These are phyloP conservation scores for Microcaecilia unicolor DNA, from an alignment of 2,797 vertebrate genomes.

Conservation along the genomic window DNA sequence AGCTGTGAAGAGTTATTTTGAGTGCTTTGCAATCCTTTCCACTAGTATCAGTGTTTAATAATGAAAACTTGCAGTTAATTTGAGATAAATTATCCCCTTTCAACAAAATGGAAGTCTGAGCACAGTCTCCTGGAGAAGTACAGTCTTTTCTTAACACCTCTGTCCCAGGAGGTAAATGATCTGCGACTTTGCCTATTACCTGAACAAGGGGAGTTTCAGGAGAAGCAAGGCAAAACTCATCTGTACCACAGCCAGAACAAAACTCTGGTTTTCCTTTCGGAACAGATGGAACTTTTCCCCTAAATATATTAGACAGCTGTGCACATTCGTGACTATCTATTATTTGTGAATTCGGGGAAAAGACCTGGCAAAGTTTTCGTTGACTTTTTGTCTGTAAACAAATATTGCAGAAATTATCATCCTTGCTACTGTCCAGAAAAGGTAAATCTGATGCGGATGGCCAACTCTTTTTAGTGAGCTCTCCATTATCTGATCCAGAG, in stretches of 20 bases:
- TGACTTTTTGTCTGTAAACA: constrained; percentile 14
- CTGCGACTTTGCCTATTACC: constrained; percentile 9
- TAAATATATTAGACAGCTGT: constrained; percentile 25
- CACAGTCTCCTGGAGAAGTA: constrained; percentile 13
- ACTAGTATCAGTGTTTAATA: constrained; percentile 20
- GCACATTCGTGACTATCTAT: constrained; percentile 7
- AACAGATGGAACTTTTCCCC: constrained; percentile 7
- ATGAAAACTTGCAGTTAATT: constrained; percentile 21
- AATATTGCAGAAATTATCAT: constrained; percentile 9
- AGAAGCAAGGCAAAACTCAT: constrained; percentile 24
- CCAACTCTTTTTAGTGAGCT: constrained; percentile 20
- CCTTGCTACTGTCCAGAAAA: constrained; percentile 24
- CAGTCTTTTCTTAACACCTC: constrained; percentile 23
- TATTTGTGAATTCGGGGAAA: constrained; percentile 16
- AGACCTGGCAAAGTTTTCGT: constrained; percentile 14
- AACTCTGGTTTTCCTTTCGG: constrained; percentile 11
- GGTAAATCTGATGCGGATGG: constrained; percentile 16
- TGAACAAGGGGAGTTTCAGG: constrained; percentile 20
- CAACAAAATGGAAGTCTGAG: constrained; percentile 20
- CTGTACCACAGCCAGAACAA: constrained; percentile 11
- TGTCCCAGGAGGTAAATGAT: constrained; percentile 1
- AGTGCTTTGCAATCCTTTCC: constrained; percentile 14
- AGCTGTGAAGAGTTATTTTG: constrained; percentile 16
- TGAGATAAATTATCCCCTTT: constrained; percentile 19
- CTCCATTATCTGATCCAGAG: constrained; percentile 9